These are phyloP conservation scores for Trichosurus vulpecula DNA, from an alignment of 2,797 vertebrate genomes.

Conservation along the genomic window DNA sequence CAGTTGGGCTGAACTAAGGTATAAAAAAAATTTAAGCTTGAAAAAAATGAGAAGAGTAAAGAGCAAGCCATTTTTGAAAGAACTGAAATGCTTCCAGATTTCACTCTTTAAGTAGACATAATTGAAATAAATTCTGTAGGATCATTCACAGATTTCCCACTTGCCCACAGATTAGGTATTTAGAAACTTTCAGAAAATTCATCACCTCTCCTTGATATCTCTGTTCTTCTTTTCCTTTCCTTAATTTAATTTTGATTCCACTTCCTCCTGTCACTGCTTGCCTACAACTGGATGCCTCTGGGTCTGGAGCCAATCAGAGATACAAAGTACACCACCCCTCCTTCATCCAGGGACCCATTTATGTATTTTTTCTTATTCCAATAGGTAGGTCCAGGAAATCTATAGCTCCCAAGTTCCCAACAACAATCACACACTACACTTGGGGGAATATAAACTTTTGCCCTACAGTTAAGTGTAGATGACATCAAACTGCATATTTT, in stretches of 20 bases:
- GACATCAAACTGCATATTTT: conserved; percentile 19
- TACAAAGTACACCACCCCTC: conserved; percentile 37
- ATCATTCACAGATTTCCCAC: conserved; percentile 14
- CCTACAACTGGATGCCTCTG: conserved; percentile 66
- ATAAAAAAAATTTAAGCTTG: neutral
- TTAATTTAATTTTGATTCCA: conserved; percentile 77
- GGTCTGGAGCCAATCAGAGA: conserved; percentile 76
- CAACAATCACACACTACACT: conserved; percentile 69
- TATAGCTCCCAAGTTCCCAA: conserved; percentile 68
- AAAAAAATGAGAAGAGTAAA: neutral
- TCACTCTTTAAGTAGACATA: conserved; percentile 26
- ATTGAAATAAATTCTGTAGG: neutral
- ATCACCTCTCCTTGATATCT: conserved; percentile 66
- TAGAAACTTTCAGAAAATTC: conserved; percentile 64
- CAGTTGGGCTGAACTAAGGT: neutral
- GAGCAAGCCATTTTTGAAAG: neutral
- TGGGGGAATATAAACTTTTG: conserved; percentile 45
- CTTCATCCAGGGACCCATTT: conserved; percentile 71
- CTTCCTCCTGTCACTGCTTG: conserved; percentile 77
- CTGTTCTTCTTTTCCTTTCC: conserved; percentile 54
- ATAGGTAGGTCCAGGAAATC: conserved; percentile 61
- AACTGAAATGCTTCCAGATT: conserved; percentile 63
- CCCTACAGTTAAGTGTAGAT: conserved; percentile 23
- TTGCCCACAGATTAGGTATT: conserved; percentile 45
- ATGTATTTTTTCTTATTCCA: conserved; percentile 61